Percentiles rank a stretch among this genome's conserved stretches.
These are phyloP conservation scores for Teleogryllus occipitalis DNA, from an alignment of 1,140 invertebrate species.

Conservation along the genomic window DNA sequence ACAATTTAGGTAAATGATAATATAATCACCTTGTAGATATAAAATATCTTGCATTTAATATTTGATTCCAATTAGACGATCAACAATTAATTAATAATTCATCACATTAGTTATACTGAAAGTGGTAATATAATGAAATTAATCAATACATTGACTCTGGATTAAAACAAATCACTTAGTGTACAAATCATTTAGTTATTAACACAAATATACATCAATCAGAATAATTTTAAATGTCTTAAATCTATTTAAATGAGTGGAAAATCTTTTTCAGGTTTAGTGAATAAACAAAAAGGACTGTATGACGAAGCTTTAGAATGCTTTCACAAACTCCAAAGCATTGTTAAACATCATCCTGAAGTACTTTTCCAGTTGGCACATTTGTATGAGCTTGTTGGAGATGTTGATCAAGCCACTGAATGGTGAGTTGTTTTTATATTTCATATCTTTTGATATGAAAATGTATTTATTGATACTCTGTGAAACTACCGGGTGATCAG, in stretches of 20 bases:
- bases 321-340: conserved; percentile 74
- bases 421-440: conserved; percentile 38
- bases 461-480: too few relatives aligned
- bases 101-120: too few relatives aligned
- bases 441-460: not conserved
- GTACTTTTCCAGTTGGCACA: conserved; percentile 81
- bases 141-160: too few relatives aligned
- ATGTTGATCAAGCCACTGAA: conserved; percentile 68
- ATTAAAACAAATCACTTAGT: too few relatives aligned
- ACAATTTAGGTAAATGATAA: conserved; percentile 66
- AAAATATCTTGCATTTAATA: too few relatives aligned
- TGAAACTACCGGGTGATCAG: too few relatives aligned
- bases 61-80: too few relatives aligned
- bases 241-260: not conserved
- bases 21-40: not conserved
- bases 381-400: conserved; percentile 65
- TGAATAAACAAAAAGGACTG: conserved; percentile 54
- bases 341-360: conserved; percentile 69
- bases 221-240: too few relatives aligned
- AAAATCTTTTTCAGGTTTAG: conserved; percentile 45
- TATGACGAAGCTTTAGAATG: conserved; percentile 69
- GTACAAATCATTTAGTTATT: too few relatives aligned
- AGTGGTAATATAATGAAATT: too few relatives aligned
- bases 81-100: too few relatives aligned
- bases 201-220: too few relatives aligned